Conservation (phyloP, 2,797 vertebrate species). For the Leucoraja ocellata region DNA sequence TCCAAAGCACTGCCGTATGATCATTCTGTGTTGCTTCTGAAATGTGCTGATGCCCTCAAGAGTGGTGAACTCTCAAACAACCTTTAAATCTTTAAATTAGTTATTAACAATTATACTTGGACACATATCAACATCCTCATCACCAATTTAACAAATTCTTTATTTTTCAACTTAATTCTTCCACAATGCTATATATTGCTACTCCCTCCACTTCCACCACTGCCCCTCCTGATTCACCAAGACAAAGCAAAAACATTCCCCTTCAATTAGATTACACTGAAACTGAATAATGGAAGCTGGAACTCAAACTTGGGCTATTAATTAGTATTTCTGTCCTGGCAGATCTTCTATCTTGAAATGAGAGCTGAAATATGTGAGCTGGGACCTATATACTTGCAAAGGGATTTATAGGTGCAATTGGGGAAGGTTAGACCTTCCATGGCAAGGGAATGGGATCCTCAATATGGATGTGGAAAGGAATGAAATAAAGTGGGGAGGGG, state of each 20-base stretch:
- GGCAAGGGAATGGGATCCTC: too few species aligned
- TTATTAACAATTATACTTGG: background rate
- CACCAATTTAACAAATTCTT: background rate
- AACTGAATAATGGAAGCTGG: background rate
- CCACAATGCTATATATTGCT: background rate
- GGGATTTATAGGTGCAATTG: too few species aligned
- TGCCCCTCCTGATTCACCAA: background rate
- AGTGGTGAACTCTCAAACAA: background rate
- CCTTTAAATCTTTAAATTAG: slow-evolving; percentile 21
- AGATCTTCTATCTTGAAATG: background rate
- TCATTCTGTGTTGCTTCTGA: background rate
- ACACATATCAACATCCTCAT: too few species aligned
- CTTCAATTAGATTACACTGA: background rate
- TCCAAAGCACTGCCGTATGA: background rate
- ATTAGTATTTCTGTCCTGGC: background rate
- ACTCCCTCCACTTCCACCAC: too few species aligned
- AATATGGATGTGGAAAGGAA: too few species aligned
- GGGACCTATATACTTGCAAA: too few species aligned
- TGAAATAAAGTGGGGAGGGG: too few species aligned
- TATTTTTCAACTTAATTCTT: background rate
- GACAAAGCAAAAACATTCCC: background rate
- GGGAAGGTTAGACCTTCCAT: too few species aligned
- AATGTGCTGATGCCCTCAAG: background rate
- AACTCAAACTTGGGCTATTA: too few species aligned
- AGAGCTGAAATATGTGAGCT: too few species aligned